phyloP scores from a whole-genome alignment of 2,888 invertebrate genomes.

The Brachycybe producta region DNA sequence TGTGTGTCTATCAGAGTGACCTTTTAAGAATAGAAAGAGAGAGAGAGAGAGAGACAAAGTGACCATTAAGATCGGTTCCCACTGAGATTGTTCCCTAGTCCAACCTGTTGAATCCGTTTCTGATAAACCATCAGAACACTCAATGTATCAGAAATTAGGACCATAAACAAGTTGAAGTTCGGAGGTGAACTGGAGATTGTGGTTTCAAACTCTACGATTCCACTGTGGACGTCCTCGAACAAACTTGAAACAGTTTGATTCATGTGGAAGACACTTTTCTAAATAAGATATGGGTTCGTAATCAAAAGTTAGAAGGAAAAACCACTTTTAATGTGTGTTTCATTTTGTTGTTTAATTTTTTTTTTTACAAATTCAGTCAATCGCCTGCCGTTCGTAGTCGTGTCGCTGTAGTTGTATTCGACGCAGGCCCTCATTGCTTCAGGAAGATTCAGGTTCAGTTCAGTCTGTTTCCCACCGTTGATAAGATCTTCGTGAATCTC shows the following conservation, averaged over 20 bases:
- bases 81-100: not conserved
- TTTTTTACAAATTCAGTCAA: conserved; percentile 19
- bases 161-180: conserved; percentile 17
- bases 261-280: too few species aligned
- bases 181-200: not conserved
- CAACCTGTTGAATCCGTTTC: conserved; percentile 11
- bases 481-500: conserved; percentile 19
- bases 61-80: not conserved
- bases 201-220: conserved; percentile 18
- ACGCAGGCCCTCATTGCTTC: conserved; percentile 15
- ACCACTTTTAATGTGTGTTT: not conserved
- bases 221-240: conserved; percentile 17
- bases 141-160: conserved; percentile 19
- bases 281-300: too few species aligned
- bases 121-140: conserved; percentile 20
- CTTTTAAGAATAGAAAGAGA: conserved; percentile 2
- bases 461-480: conserved; percentile 15
- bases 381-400: not conserved
- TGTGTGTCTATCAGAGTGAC: conserved; percentile 21
- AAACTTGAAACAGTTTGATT: too few species aligned
- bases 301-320: too few species aligned
- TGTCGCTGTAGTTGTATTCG: not conserved
- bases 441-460: conserved; percentile 20
- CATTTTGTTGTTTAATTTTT: not conserved
- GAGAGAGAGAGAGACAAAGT: not conserved